Base-by-base conservation (phyloP, 2,797 vertebrate species). In the Masticophis lateralis region DNA sequence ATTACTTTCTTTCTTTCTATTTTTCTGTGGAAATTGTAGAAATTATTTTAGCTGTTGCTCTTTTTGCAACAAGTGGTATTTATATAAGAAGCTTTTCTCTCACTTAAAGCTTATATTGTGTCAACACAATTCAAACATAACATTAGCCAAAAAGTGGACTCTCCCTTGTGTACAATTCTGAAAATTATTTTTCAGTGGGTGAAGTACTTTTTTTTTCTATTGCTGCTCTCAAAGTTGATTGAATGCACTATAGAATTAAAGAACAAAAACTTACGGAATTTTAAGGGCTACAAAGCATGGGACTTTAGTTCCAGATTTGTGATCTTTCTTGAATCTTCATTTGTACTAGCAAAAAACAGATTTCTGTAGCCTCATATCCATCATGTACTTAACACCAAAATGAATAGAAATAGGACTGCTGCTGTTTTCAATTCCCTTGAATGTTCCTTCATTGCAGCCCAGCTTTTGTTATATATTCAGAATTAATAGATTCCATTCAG, bases 241-340 rank as follows among this genome's bases (percentile, higher is more conserved):
- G 95, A 97, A 96, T 94, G 93, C 91, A 96, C 96, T 94, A 95
- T 96, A 83, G 20, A 93, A 97, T 97, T 95, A 94, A 83, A 95
- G 94, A 93, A 91, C 95, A 97, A 93, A 92, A 96, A 97, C 95
- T 94, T 96, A 95, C 94, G 88, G 95, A 96, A 96, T 97, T 96
- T 95, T 96, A 96, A 95, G 94, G 95, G 92, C 95, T 90, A 94
- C 88, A 16, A 87, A 95, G 95, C 94, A 95, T 79, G 94, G 90
- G 94, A 95, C 55, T 56, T 93, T 93, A 93, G 95, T 96, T 61
- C 69, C 95, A 92, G 95, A 97, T 96, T 95, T 92, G 95, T 94
- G 79, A 79, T 96, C 97, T 96, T 96, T 97, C 96, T 96, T 95
- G 94, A 92, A 95, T 93, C 79, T 74, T 93, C 93, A 92, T 92